Evolutionary conservation across 2,113 vertebrate species (phyloP).

Genomic region (Oplegnathus fasciatus): DNA sequence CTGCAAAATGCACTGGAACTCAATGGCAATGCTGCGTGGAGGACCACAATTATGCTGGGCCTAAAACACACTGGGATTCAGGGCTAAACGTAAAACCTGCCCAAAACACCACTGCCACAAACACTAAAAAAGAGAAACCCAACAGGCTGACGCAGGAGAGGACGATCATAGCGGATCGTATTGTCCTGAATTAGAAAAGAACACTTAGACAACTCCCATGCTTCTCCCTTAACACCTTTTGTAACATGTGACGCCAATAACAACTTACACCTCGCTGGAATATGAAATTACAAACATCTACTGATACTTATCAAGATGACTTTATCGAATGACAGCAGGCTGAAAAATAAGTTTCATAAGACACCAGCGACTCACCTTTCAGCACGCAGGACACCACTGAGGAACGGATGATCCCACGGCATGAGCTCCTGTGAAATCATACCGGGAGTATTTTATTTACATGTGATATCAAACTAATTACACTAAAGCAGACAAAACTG

Average conservation of each 20-base stretch:
- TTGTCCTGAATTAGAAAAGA: constrained; percentile 32
- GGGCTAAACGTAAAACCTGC: background rate
- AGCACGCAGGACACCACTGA: constrained; percentile 93
- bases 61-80: background rate
- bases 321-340: constrained; percentile 38
- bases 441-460: background rate
- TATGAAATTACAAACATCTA: constrained; percentile 45
- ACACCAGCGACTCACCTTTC: constrained; percentile 88
- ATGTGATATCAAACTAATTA: too few species aligned
- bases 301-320: constrained; percentile 31
- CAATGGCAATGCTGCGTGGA: background rate
- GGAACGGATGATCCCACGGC: constrained; percentile 98
- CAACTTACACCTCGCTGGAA: background rate
- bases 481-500: background rate
- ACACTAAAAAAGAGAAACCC: background rate
- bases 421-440: constrained; percentile 88
- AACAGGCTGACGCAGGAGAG: background rate
- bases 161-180: background rate
- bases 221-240: constrained; percentile 64
- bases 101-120: background rate
- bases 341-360: constrained; percentile 18
- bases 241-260: constrained; percentile 44
- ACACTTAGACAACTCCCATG: constrained; percentile 46
- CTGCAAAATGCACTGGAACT: background rate
- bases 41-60: background rate